Percentiles rank a stretch among this genome's conserved stretches.
Conservation (phyloP, 2,113 vertebrate genomes). For the Camelus dromedarius region DNA sequence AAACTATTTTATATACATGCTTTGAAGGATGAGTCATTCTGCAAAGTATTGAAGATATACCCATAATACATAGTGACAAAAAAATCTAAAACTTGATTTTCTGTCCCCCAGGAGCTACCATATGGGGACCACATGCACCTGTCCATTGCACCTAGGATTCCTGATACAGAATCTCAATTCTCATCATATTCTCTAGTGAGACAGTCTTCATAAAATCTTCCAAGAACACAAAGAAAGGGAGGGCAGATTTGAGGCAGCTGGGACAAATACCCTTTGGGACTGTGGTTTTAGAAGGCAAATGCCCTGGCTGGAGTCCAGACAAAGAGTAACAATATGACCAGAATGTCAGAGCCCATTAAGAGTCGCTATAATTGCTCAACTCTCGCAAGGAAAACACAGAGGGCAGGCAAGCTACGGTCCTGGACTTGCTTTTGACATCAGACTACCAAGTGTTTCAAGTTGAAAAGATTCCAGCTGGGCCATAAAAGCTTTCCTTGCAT, state of each 20-base stretch:
- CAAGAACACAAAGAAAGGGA: not conserved
- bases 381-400: slow-evolving; percentile 41
- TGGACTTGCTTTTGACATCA: not conserved
- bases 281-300: slow-evolving; percentile 10
- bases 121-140: not conserved
- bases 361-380: not conserved
- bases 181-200: not conserved
- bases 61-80: not conserved
- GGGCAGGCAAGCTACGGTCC: not conserved
- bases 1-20: not conserved
- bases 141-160: not conserved
- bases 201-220: not conserved
- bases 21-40: not conserved
- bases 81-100: not conserved
- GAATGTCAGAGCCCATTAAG: slow-evolving; percentile 36
- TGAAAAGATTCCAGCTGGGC: slow-evolving; percentile 67
- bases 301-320: not conserved
- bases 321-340: not conserved
- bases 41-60: not conserved
- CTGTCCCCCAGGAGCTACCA: not conserved
- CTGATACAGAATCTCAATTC: not conserved
- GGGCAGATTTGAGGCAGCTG: not conserved
- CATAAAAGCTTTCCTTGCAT: slow-evolving; percentile 61
- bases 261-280: not conserved
- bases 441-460: slow-evolving; percentile 47